Evolutionary conservation across 2,797 vertebrate genomes (phyloP).

Genomic region (Muraenolepis orangiensis): DNA sequence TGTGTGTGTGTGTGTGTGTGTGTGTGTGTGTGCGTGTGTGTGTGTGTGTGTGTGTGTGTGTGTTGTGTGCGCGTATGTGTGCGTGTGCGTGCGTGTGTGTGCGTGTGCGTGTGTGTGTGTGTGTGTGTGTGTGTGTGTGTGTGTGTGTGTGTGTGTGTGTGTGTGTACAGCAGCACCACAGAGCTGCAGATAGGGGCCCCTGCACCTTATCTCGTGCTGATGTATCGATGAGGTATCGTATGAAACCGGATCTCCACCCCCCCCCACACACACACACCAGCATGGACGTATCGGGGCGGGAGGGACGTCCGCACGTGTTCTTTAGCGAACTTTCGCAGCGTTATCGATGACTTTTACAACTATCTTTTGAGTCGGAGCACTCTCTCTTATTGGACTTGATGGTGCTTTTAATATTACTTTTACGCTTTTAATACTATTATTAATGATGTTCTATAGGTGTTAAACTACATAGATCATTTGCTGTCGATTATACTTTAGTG

Average conservation of each 20-base stretch:
- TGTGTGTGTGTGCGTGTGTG: too few relatives aligned
- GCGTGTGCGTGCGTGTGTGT: too few relatives aligned
- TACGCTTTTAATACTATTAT: not conserved
- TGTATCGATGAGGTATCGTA: conserved; percentile 70
- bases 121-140: too few relatives aligned
- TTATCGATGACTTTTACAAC: not conserved
- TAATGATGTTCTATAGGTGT: too few relatives aligned
- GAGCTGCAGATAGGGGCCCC: not conserved
- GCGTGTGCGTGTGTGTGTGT: too few relatives aligned
- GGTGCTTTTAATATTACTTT: not conserved
- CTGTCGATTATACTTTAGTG: too few relatives aligned
- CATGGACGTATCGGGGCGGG: not conserved
- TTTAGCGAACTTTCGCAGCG: conserved; percentile 28
- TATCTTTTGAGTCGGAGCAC: not conserved
- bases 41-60: conserved; percentile 17
- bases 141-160: conserved; percentile 13
- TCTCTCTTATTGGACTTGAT: not conserved
- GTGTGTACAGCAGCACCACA: conserved; percentile 13
- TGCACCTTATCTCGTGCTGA: conserved; percentile 63
- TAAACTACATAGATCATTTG: too few relatives aligned
- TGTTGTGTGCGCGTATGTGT: not conserved
- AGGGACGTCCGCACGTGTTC: conserved; percentile 51
- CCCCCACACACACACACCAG: conserved; percentile 2
- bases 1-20: too few relatives aligned
- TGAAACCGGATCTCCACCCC: conserved; percentile 66